Base-by-base conservation (phyloP, 2,888 invertebrate genomes). In the Melitaea athalia region DNA sequence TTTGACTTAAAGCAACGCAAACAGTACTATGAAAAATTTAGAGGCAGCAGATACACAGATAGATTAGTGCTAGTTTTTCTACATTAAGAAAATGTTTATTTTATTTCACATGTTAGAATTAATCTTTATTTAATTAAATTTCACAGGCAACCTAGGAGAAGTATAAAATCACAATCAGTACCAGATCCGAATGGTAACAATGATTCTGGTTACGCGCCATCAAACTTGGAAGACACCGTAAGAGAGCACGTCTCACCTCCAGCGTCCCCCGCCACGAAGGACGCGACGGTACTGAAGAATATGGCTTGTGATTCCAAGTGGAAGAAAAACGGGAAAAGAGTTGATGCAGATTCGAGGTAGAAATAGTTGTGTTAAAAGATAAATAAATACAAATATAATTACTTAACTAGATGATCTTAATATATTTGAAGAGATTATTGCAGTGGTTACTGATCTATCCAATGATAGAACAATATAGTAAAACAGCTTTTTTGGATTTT, bases 111-210 rank as follows among this genome's bases (percentile, higher is more conserved):
- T 31, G 17, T 38, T 14, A 33, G n/a, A 7, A 12, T 12, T 14
- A 43, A 43, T 43, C 50, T 5, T 8, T 12, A 50, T 49, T 42
- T 45, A 12, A 61, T 12, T 42, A 68, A 31, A 60, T 66, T 49
- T 71, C 72, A 11, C 77, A 90, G 87, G 72, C 83, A 82, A 7
- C 85, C 87, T 52, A 89, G 84, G 74, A 85, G 81, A 74, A 84
- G 78, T 61, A 72, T 84, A 5, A 91, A 85, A 69, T 72, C 92
- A 57, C 93, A 94, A 74, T 81, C 89, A 17, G 81, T 93, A 59
- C 93, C 94, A 60, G 96, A 96, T 81, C 95, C 96, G 50, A 96
- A 96, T 84, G 96, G 96, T 75, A 97, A 96, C 93, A 96, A 96
- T 87, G 97, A 97, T 89, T 96, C 96, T 68, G 97, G 97, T 70